Conservation (phyloP, 2,888 invertebrate species). For the Petrolisthes cinctipes region DNA sequence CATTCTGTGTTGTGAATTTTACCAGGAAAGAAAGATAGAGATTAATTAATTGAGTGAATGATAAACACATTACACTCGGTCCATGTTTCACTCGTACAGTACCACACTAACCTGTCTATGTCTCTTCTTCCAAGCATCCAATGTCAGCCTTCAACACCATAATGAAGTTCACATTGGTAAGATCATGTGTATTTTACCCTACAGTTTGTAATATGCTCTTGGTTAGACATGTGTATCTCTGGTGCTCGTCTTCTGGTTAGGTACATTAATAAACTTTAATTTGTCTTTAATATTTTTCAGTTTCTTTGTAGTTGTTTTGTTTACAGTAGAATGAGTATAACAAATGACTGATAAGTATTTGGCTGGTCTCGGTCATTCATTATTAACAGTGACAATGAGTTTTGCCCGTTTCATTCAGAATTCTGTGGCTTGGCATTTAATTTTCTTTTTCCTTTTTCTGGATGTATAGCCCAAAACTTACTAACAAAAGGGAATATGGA, state of each 20-base stretch:
- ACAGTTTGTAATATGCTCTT: not conserved
- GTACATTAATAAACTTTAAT: not conserved
- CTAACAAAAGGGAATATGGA: too few relatives aligned
- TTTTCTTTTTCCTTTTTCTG: too few relatives aligned
- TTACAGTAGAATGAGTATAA: not conserved
- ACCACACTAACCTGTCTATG: too few relatives aligned
- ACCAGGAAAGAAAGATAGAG: not conserved
- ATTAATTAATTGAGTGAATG: not conserved
- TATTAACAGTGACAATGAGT: too few relatives aligned
- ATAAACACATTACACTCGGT: not conserved
- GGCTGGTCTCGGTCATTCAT: not conserved
- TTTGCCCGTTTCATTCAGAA: too few relatives aligned
- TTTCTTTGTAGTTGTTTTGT: not conserved
- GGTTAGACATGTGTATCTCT: too few relatives aligned
- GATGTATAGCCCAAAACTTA: too few relatives aligned
- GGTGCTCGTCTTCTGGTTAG: not conserved
- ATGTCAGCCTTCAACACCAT: conserved; percentile 27
- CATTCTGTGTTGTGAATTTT: too few relatives aligned
- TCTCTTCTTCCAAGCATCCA: conserved; percentile 32
- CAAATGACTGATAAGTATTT: not conserved
- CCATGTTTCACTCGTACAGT: too few relatives aligned
- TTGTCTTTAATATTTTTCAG: not conserved
- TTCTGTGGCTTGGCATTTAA: too few relatives aligned
- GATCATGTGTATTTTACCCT: not conserved
- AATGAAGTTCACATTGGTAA: conserved; percentile 42